Conservation (phyloP, 1,140 invertebrate species). For the Scaptomyza hsui region DNA sequence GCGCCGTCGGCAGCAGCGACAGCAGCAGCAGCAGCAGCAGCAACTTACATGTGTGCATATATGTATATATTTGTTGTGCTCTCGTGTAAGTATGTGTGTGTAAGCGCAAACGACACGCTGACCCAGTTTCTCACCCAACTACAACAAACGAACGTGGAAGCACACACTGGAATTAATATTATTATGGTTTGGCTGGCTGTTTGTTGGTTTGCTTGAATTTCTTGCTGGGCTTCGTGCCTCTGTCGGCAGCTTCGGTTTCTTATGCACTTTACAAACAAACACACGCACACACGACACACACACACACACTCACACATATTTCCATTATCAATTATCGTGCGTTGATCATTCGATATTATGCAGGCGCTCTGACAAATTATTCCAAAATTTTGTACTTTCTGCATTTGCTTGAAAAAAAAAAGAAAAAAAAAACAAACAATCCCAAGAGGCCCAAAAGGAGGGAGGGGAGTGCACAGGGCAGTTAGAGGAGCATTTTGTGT, state of each 20-base stretch:
- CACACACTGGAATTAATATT: constrained; percentile 83
- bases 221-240: constrained; percentile 69
- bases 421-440: constrained; percentile 13
- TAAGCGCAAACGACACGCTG: constrained; percentile 74
- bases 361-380: constrained; percentile 68
- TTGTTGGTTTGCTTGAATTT: constrained; percentile 74
- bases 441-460: background rate
- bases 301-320: constrained; percentile 35
- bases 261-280: constrained; percentile 55
- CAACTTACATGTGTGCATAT: constrained; percentile 79
- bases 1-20: constrained; percentile 43
- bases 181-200: constrained; percentile 63
- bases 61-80: constrained; percentile 70
- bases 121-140: constrained; percentile 79
- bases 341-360: constrained; percentile 67
- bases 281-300: constrained; percentile 19
- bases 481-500: constrained; percentile 43
- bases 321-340: constrained; percentile 75
- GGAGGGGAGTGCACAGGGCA: background rate
- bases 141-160: constrained; percentile 70
- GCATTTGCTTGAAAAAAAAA: constrained; percentile 46
- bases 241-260: constrained; percentile 60
- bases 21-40: constrained; percentile 50
- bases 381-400: constrained; percentile 40
- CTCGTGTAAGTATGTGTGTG: constrained; percentile 34